Evolutionary conservation across 2,888 invertebrate genomes (phyloP).

Genomic region (Aromia moschata): DNA sequence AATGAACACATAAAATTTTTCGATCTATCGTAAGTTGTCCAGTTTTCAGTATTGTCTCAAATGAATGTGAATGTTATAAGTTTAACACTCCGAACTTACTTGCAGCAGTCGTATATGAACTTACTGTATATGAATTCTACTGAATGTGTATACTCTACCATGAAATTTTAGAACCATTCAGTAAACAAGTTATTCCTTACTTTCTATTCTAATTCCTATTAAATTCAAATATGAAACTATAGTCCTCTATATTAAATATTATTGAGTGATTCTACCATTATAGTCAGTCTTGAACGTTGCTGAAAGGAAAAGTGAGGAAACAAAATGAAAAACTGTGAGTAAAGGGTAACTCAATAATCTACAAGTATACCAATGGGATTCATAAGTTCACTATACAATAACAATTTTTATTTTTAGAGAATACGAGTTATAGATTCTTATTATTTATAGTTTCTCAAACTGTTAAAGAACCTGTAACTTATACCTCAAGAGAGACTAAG

Average conservation of each 20-base stretch:
- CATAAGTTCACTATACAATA: conserved; percentile 59
- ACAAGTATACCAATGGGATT: conserved; percentile 57
- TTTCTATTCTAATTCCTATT: conserved; percentile 1
- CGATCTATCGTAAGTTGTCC: too few species aligned
- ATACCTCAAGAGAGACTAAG: conserved; percentile 10
- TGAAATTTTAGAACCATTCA: neutral
- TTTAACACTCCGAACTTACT: too few species aligned
- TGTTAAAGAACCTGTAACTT: conserved; percentile 21
- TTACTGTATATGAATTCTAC: too few species aligned
- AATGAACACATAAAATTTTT: too few species aligned
- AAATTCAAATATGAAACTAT: conserved; percentile 12
- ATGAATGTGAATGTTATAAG: too few species aligned
- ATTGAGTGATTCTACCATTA: conserved; percentile 14
- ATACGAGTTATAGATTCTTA: conserved; percentile 24
- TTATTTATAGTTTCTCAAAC: conserved; percentile 18
- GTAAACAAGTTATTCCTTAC: neutral
- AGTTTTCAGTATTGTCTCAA: too few species aligned
- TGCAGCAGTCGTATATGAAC: too few species aligned
- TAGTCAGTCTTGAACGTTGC: conserved; percentile 24
- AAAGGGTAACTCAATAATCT: conserved; percentile 52
- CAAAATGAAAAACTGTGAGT: conserved; percentile 31
- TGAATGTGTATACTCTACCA: too few species aligned
- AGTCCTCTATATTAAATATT: conserved; percentile 5
- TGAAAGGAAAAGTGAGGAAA: conserved; percentile 5
- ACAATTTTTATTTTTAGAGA: conserved; percentile 46